These are phyloP conservation scores for Ptychobarbus kaznakovi DNA, from an alignment of 2,797 vertebrate species.

Conservation along the genomic window DNA sequence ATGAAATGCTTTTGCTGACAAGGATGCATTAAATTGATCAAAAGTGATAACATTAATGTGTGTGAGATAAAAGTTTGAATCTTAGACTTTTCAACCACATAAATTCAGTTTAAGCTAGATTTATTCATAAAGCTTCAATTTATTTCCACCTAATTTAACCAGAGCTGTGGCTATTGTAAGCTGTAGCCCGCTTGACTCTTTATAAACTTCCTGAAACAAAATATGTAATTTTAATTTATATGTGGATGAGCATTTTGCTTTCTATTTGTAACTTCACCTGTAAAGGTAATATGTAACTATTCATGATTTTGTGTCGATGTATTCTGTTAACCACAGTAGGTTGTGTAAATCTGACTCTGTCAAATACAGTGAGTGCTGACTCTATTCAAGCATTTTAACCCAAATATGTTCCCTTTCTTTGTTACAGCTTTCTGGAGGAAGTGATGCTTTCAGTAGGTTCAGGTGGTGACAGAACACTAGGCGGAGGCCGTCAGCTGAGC, in stretches of 20 bases:
- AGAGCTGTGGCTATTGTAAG: background rate
- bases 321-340: background rate
- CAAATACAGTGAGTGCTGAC: background rate
- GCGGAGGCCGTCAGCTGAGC: slow-evolving; percentile 64
- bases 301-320: background rate
- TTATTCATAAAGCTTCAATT: background rate
- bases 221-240: background rate
- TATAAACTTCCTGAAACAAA: background rate
- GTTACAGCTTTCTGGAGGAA: slow-evolving; percentile 77
- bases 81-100: background rate
- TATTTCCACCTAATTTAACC: background rate
- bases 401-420: background rate
- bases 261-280: background rate
- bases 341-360: background rate
- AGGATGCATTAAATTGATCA: background rate
- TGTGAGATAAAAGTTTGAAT: background rate
- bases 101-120: background rate
- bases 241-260: background rate
- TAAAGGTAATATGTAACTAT: background rate
- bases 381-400: background rate
- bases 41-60: background rate
- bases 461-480: slow-evolving; percentile 61
- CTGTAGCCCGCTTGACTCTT: background rate
- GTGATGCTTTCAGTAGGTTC: slow-evolving; percentile 67
- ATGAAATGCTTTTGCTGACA: background rate